Base-by-base conservation (phyloP, 2,113 vertebrate genomes). In the Siniperca chuatsi region DNA sequence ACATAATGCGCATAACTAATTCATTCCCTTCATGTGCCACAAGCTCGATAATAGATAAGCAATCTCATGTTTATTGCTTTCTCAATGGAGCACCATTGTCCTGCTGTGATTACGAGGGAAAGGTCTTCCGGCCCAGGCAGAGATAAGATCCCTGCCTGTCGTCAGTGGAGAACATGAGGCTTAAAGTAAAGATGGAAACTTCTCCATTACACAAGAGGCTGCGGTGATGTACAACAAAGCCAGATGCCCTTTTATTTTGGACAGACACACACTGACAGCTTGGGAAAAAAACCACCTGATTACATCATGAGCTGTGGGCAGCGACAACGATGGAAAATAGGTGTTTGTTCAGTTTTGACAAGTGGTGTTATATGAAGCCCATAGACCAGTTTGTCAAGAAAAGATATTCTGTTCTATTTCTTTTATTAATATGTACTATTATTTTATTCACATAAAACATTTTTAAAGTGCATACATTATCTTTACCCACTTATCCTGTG, bases 171-270 rank as follows among this genome's bases (percentile, higher is more conserved):
- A n/a, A 71, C 65, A 48, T 4, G 4, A 79, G 67, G 54, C 77
- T 61, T 0, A 29, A 44, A 79, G 84, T 66, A 68, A 57, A 69
- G 76, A 69, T 5, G 60, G 84, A 91, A 94, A 90, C 44, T 64
- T 89, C 61, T 78, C 68, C 81, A 55, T 85, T 60, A 83, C 73
- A 78, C 46, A 78, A 52, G 37, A 57, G 67, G 62, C 70, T 9
- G 29, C 9, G 5, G 18, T 82, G 77, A 70, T 23, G 54, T 13
- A 44, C 44, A 55, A 62, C 62, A 72, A 75, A 76, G 72, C 60
- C 80, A 93, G 80, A 87, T 90, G 85, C 23, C 54, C 79, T 86
- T 84, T 91, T 83, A 71, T 91, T 84, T 62, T 74, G 77, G 68
- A 42, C 69, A 55, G 46, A 82, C 57, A 18, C 11, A 54, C 58